These are phyloP conservation scores for Liposcelis brunnea DNA, from an alignment of 2,888 invertebrate species.

Conservation along the genomic window DNA sequence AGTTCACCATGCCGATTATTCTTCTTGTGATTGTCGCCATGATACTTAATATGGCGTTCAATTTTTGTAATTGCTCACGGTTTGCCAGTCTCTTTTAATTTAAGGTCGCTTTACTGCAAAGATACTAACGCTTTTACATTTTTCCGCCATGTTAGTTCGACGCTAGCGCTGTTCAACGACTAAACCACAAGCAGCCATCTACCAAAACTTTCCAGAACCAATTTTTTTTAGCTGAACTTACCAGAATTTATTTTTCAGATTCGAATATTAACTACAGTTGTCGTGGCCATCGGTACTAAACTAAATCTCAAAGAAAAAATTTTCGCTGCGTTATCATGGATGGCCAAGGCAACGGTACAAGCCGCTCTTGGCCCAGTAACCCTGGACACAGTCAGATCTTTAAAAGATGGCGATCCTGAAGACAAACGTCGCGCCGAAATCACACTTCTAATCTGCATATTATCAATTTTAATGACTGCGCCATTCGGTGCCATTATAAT, in stretches of 20 bases:
- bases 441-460: conserved; percentile 57
- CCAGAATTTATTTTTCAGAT: conserved; percentile 27
- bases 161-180: no score
- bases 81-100: no score
- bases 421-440: conserved; percentile 39
- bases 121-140: no score
- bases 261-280: conserved; percentile 46
- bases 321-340: conserved; percentile 81
- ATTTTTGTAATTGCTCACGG: no score
- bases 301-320: conserved; percentile 77
- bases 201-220: no score
- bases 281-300: conserved; percentile 56
- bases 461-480: conserved; percentile 71
- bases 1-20: no score
- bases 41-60: no score
- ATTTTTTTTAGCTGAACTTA: no score
- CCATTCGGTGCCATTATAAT: conserved; percentile 71
- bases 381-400: conserved; percentile 40
- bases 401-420: conserved; percentile 24
- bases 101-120: no score
- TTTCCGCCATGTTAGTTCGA: no score
- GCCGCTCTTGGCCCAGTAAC: conserved; percentile 69
- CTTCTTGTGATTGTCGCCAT: no score
- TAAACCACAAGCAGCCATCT: no score
- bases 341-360: conserved; percentile 97